Conservation (phyloP, 2,113 vertebrate genomes). For the Cryptoleucopteryx plumbea region DNA sequence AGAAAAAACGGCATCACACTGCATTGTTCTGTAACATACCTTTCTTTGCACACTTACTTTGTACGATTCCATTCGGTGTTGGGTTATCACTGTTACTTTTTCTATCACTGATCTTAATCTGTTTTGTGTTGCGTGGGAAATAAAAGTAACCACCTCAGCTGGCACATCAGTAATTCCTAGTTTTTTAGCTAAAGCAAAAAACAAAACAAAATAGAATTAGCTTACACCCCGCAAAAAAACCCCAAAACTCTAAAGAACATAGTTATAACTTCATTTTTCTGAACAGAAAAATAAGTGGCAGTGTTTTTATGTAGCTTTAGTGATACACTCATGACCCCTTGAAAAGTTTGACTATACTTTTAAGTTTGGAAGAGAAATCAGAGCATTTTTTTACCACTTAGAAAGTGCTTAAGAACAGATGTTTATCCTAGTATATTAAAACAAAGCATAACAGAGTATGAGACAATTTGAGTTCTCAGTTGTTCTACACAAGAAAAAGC, state of each 20-base stretch:
- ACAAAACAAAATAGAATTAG: slow-evolving; percentile 26
- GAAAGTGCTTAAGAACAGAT: background rate
- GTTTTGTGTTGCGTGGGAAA: slow-evolving; percentile 83
- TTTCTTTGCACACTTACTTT: slow-evolving; percentile 69
- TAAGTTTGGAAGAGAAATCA: background rate
- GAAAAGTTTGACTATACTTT: background rate
- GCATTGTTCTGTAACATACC: background rate
- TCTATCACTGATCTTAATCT: slow-evolving; percentile 82
- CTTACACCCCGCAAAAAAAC: background rate
- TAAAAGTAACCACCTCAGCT: slow-evolving; percentile 83
- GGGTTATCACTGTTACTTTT: slow-evolving; percentile 84
- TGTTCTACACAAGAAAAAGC: background rate
- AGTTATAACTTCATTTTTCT: background rate
- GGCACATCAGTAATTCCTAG: slow-evolving; percentile 84
- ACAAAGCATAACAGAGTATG: background rate
- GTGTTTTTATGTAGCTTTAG: background rate
- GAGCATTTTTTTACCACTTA: background rate
- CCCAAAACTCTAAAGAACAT: background rate
- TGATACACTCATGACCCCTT: background rate
- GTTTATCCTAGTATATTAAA: background rate
- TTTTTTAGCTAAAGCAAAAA: slow-evolving; percentile 76
- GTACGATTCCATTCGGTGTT: slow-evolving; percentile 82
- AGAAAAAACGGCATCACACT: fast-evolving
- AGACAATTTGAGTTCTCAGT: background rate
- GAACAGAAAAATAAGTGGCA: background rate